Evolutionary conservation across 2,797 vertebrate species (phyloP).

Genomic region (Brotula barbata): DNA sequence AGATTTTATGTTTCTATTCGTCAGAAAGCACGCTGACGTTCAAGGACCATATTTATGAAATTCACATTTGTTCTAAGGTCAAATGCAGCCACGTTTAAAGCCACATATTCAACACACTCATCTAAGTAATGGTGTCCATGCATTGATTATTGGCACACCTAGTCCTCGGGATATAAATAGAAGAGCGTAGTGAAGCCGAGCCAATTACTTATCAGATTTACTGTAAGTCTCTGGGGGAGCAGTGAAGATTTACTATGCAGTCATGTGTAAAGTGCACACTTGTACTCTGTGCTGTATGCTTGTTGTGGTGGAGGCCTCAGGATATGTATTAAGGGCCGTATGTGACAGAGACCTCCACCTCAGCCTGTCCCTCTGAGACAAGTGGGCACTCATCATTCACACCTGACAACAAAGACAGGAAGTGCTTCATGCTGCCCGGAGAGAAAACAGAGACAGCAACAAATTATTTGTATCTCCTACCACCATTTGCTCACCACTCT

Average conservation of each 20-base stretch:
- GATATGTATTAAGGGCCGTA: slow-evolving; percentile 5
- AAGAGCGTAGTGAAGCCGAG: slow-evolving; percentile 5
- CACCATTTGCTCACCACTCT: neutral
- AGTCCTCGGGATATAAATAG: slow-evolving; percentile 8
- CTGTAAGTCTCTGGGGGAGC: neutral
- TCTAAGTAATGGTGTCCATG: slow-evolving; percentile 49
- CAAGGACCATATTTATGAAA: slow-evolving; percentile 14
- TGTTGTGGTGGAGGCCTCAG: slow-evolving; percentile 4
- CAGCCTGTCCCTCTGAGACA: slow-evolving; percentile 8
- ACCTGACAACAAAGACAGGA: neutral
- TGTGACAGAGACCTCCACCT: slow-evolving; percentile 20
- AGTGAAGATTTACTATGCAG: slow-evolving; percentile 2
- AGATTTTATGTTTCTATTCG: slow-evolving; percentile 6
- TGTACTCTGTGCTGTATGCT: neutral
- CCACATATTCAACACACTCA: slow-evolving; percentile 46
- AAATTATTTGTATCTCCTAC: neutral
- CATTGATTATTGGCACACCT: slow-evolving; percentile 19
- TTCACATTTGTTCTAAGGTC: slow-evolving; percentile 11
- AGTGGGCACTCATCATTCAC: slow-evolving; percentile 9
- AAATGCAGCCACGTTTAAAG: slow-evolving; percentile 14
- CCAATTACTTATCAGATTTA: slow-evolving; percentile 21
- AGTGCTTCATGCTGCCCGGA: slow-evolving; percentile 8
- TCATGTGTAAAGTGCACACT: neutral
- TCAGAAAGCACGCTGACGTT: slow-evolving; percentile 32
- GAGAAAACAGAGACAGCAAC: neutral